Percentiles rank a stretch among this genome's conserved stretches.
Evolutionary conservation across 2,113 vertebrate species (phyloP).

Genomic region (Campylomormyrus numenius): DNA sequence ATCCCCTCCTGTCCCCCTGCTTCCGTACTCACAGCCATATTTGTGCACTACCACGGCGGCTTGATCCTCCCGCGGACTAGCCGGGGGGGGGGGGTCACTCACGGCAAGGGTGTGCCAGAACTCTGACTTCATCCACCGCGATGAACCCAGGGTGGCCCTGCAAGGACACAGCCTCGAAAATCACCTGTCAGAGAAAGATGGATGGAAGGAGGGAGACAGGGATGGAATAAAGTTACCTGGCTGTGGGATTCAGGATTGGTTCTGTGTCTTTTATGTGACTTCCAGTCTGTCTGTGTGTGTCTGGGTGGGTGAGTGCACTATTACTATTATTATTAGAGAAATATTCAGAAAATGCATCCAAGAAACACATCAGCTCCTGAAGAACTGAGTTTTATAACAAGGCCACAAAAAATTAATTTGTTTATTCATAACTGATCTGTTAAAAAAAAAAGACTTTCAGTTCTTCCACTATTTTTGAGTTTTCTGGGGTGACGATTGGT

Average conservation of each 20-base stretch:
- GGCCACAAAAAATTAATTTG: background rate
- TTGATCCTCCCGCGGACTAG: background rate
- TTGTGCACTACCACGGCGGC: conserved; percentile 1
- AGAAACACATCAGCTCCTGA: background rate
- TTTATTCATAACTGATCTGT: background rate
- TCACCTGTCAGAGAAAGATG: conserved; percentile 69
- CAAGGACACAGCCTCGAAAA: conserved; percentile 88
- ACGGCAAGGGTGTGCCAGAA: conserved; percentile 94
- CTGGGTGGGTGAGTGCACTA: background rate
- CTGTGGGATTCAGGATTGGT: background rate
- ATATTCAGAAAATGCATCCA: background rate
- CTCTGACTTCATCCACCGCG: conserved; percentile 88
- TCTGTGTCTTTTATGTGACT: background rate
- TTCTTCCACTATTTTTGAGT: background rate
- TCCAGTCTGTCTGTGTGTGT: background rate
- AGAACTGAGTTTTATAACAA: background rate
- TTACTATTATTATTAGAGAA: too few relatives aligned
- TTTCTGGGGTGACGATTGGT: background rate
- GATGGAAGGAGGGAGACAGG: background rate
- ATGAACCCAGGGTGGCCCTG: conserved; percentile 92
- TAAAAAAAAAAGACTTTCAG: background rate
- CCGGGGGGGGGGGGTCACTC: conserved; percentile 50
- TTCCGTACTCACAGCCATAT: conserved; percentile 18
- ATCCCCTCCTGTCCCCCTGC: conserved; percentile 31
- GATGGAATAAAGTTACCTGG: background rate